Conservation (phyloP, 2,888 invertebrate species). For the Epicampocera succincta region DNA sequence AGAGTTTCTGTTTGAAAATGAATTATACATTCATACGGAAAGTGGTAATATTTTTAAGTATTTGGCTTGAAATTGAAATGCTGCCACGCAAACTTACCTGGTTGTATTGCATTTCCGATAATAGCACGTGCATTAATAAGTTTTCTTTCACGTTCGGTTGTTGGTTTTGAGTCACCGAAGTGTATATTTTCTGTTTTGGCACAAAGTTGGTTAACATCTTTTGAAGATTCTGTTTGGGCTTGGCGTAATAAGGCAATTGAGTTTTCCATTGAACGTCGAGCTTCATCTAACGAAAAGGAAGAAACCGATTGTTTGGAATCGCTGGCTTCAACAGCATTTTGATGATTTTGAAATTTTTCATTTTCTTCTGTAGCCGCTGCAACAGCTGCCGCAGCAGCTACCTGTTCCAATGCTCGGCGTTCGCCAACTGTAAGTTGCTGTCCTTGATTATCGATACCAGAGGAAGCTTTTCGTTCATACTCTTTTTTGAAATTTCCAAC, state of each 20-base stretch:
- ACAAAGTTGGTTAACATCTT: slow-evolving; percentile 81
- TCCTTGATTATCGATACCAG: slow-evolving; percentile 82
- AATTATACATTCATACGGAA: slow-evolving; percentile 30
- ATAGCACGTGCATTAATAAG: slow-evolving; percentile 87
- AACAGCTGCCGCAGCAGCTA: slow-evolving; percentile 75
- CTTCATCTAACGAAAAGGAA: slow-evolving; percentile 84
- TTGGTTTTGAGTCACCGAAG: slow-evolving; percentile 74
- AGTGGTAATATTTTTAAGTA: neutral
- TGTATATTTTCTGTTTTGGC: slow-evolving; percentile 80
- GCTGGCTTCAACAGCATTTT: slow-evolving; percentile 79
- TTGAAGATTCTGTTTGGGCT: slow-evolving; percentile 80
- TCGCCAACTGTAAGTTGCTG: slow-evolving; percentile 80
- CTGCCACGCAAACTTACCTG: slow-evolving; percentile 75
- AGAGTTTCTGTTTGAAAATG: slow-evolving; percentile 37
- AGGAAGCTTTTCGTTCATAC: slow-evolving; percentile 90
- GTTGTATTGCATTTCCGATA: slow-evolving; percentile 86
- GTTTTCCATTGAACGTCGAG: slow-evolving; percentile 84
- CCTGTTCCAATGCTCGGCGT: slow-evolving; percentile 76
- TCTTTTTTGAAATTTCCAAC: slow-evolving; percentile 93
- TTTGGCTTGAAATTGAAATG: too few species aligned
- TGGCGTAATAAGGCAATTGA: slow-evolving; percentile 85
- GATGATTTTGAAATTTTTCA: slow-evolving; percentile 61
- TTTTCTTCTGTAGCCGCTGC: slow-evolving; percentile 46
- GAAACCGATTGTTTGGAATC: slow-evolving; percentile 83
- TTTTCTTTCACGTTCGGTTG: slow-evolving; percentile 83